Evolutionary conservation across 2,888 invertebrate species (phyloP).

Genomic region (Rosalia funebris): DNA sequence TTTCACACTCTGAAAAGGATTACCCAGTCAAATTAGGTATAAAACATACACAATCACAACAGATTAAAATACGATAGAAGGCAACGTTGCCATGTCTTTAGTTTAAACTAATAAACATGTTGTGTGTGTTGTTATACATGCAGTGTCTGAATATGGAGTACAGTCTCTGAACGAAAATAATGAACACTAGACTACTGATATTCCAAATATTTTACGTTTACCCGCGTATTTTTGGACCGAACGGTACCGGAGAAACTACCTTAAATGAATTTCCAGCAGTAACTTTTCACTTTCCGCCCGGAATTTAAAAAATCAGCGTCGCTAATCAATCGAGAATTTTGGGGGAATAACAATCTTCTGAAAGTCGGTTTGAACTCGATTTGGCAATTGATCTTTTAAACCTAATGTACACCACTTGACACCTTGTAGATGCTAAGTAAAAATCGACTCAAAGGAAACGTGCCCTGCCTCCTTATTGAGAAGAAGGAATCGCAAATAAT

Average conservation of each 20-base stretch:
- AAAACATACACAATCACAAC: too few relatives aligned
- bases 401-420: constrained; percentile 52
- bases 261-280: constrained; percentile 1
- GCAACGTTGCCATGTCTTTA: too few relatives aligned
- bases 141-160: too few relatives aligned
- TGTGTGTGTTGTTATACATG: neutral
- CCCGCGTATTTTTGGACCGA: too few relatives aligned
- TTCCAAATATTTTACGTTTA: too few relatives aligned
- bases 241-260: too few relatives aligned
- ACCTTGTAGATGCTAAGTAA: constrained; percentile 55
- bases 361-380: constrained; percentile 51
- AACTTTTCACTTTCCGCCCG: neutral
- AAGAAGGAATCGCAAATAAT: constrained; percentile 34
- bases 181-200: too few relatives aligned
- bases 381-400: constrained; percentile 53
- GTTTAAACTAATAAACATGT: too few relatives aligned
- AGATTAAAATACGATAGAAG: too few relatives aligned
- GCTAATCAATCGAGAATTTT: constrained; percentile 1
- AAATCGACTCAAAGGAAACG: constrained; percentile 56
- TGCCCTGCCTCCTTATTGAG: constrained; percentile 52
- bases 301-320: neutral
- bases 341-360: constrained; percentile 40
- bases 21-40: too few relatives aligned
- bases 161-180: too few relatives aligned
- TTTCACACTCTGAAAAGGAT: too few relatives aligned